Evolutionary conservation across 2,113 vertebrate genomes (phyloP).

Genomic region (Tenrec ecaudatus): DNA sequence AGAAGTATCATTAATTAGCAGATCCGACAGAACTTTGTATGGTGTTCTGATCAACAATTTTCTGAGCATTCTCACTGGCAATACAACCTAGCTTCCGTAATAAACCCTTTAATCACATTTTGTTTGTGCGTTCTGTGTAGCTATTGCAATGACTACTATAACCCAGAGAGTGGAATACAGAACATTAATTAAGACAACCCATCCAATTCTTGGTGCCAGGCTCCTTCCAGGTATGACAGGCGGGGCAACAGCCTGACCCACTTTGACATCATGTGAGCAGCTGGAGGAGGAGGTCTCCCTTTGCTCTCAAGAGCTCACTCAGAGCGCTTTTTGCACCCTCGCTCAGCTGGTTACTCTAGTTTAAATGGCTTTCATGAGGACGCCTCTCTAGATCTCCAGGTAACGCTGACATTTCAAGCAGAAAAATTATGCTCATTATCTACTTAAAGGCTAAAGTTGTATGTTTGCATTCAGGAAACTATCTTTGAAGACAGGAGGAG

Average conservation of each 20-base stretch:
- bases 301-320: neutral
- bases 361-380: neutral
- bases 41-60: no score
- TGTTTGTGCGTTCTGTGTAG: no score
- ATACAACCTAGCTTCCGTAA: no score
- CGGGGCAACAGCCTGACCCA: neutral
- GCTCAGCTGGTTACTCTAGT: neutral
- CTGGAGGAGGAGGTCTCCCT: neutral
- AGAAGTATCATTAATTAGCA: no score
- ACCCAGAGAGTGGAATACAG: no score
- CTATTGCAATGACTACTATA: no score
- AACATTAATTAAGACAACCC: no score
- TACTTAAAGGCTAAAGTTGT: conserved; percentile 22
- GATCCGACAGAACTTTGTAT: no score
- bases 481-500: neutral
- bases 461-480: conserved; percentile 33
- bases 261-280: no score
- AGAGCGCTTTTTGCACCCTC: neutral
- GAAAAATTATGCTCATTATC: conserved; percentile 41
- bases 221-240: neutral
- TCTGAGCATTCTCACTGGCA: no score
- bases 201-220: neutral
- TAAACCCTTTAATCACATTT: no score
- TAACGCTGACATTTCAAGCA: conserved; percentile 11
- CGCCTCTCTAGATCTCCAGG: neutral